Evolutionary conservation across 1,140 invertebrate species (phyloP).

Genomic region (Rhizoglyphus robini): DNA sequence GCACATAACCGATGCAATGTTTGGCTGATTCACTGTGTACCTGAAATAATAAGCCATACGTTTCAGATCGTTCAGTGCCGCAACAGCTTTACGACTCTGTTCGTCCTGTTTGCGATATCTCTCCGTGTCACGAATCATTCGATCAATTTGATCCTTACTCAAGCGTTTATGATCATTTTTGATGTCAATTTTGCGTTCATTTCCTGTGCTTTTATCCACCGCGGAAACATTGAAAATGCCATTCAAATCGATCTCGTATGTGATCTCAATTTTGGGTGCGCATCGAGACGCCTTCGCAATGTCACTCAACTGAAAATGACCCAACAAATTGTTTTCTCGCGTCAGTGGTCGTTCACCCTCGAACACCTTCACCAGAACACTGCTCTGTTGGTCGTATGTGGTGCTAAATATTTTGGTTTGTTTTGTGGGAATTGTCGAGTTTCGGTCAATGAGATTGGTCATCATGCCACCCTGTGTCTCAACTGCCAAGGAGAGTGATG

Average conservation of each 20-base stretch:
- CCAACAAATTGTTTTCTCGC: conserved; percentile 44
- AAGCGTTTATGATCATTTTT: background rate
- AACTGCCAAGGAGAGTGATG: conserved; percentile 85
- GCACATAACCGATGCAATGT: too few species aligned
- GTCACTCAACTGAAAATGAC: conserved; percentile 45
- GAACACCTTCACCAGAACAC: conserved; percentile 64
- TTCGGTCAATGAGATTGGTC: conserved; percentile 43
- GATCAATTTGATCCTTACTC: background rate
- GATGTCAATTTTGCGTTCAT: background rate
- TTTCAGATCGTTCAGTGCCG: too few species aligned
- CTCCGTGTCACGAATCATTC: background rate
- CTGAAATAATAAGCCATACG: too few species aligned
- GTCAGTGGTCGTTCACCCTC: conserved; percentile 47
- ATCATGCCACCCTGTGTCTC: conserved; percentile 93
- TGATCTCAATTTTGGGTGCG: conserved; percentile 29
- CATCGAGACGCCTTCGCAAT: conserved; percentile 45
- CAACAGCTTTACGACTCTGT: too few species aligned
- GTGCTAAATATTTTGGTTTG: conserved; percentile 92
- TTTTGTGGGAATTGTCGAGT: conserved; percentile 82
- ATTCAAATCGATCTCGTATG: background rate
- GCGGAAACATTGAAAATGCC: background rate
- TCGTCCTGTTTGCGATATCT: too few species aligned
- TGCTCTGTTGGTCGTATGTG: conserved; percentile 89
- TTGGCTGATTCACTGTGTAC: too few species aligned
- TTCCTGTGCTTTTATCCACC: background rate